Evolutionary conservation across 2,113 vertebrate genomes (phyloP).

Genomic region (Neomonachus schauinslandi): DNA sequence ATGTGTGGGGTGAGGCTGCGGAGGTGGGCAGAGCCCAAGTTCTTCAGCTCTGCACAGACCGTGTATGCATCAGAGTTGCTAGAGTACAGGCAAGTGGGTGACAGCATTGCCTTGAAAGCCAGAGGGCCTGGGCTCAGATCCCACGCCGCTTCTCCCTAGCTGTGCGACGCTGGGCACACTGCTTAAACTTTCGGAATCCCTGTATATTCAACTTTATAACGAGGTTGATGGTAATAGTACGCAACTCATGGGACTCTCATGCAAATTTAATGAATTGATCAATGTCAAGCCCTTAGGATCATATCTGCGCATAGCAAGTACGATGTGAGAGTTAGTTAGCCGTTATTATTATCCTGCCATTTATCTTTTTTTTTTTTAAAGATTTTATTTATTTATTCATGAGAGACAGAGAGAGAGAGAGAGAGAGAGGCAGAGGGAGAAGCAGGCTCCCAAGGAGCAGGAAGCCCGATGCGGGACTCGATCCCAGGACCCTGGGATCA

Average conservation of each 20-base stretch:
- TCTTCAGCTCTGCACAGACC: not conserved
- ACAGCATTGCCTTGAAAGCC: not conserved
- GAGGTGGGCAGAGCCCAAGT: not conserved
- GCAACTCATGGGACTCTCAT: not conserved
- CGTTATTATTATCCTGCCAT: constrained; percentile 8
- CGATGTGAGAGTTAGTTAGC: too few species aligned
- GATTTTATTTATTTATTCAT: too few species aligned
- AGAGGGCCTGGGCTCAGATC: not conserved
- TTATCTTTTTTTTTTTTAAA: too few species aligned
- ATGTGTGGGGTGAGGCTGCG: too few species aligned
- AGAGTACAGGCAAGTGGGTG: not conserved
- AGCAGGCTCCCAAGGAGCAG: too few species aligned
- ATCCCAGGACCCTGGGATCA: too few species aligned
- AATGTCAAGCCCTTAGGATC: not conserved
- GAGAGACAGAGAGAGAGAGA: too few species aligned
- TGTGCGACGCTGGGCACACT: not conserved
- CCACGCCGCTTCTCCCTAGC: not conserved
- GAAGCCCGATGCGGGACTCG: too few species aligned
- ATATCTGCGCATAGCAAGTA: not conserved
- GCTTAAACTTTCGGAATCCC: not conserved
- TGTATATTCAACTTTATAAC: not conserved
- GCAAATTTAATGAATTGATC: not conserved
- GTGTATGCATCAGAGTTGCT: not conserved
- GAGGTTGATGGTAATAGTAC: not conserved
- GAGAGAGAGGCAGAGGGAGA: too few species aligned